Evolutionary conservation across 30 jellyfish, hydroid and myxozoan species (phyloP), one percentile per base, ranked within the genome.

Genomic region (Pelagia noctiluca): DNA sequence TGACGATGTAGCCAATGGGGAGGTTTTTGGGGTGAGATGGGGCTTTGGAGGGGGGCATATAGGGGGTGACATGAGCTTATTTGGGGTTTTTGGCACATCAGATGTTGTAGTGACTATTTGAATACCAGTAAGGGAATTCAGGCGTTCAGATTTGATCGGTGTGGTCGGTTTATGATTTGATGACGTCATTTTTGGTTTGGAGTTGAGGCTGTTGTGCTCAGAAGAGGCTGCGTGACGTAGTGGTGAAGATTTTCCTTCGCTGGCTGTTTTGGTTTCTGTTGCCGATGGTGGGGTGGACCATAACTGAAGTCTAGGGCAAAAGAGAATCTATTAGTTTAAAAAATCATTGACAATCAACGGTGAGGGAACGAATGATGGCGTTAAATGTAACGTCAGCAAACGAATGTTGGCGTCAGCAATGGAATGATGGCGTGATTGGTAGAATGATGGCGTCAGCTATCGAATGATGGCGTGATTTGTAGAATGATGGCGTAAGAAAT

Each of bases 51-150:
- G 90, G 0, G 82, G 90, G 26, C 82, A 79, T 19, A 24, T 75
- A 13, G 90, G 90, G 13, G 90, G 90, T 19, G 90, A 79, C 90
- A 79, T 79, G 21, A 79, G 82, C 24, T 50, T 52, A 26, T 46
- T 79, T n/a, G 82, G 16, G 28, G 32, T 19, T 38, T 46, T 61
- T 25, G 8, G 22, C 47, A 25, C 22, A 0, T 54, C 80, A 18
- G 61, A 67, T 25, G 35, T 78, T 35, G 76, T 62, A 26, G 74
- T 75, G 31, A 66, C 63, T 24, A 79, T 78, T 31, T 64, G 80
- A 16, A 52, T 52, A 16, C 89, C 80, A 13, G 89, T 69, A 28
- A 79, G 25, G 2, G 90, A 79, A 53, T 29, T 69, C 4, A 82
- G 82, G 18, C 82, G 66, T 37, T 79, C 90, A 23, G 49, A 10